Evolutionary conservation across 2,113 vertebrate species (phyloP).

Genomic region (Podiceps cristatus): DNA sequence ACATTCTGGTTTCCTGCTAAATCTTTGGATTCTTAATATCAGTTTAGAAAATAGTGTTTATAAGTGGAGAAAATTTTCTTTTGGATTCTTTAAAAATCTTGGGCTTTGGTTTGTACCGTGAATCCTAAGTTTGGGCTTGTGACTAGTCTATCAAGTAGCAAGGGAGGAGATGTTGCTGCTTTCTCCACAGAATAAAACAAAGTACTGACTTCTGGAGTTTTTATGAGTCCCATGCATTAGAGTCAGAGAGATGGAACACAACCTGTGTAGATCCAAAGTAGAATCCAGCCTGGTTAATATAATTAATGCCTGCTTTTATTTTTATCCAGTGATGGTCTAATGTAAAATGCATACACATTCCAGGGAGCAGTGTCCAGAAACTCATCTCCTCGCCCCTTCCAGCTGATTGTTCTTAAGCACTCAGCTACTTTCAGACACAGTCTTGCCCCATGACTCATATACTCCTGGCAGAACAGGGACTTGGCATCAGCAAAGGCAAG

Average conservation of each 20-base stretch:
- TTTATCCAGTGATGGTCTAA: constrained; percentile 60
- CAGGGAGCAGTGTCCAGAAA: constrained; percentile 46
- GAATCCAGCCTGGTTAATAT: constrained; percentile 18
- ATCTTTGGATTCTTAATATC: background rate
- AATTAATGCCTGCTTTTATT: constrained; percentile 61
- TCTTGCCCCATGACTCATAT: constrained; percentile 60
- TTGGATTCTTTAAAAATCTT: background rate
- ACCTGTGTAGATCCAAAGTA: background rate
- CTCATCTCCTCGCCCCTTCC: background rate
- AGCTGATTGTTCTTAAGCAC: constrained; percentile 62
- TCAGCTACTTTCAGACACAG: constrained; percentile 38
- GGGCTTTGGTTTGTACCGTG: background rate
- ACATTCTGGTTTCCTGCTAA: background rate
- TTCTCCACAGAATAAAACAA: background rate
- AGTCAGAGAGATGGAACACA: background rate
- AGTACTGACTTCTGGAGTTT: background rate
- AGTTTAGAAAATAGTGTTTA: background rate
- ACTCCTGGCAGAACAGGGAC: constrained; percentile 40
- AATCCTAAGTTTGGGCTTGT: background rate
- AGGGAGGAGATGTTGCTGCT: background rate
- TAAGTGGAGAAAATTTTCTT: background rate
- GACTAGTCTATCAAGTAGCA: background rate
- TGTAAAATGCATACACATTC: constrained; percentile 60
- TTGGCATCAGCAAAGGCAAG: constrained; percentile 38
- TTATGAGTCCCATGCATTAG: background rate